These are phyloP conservation scores for Allacma fusca DNA, from an alignment of 2,888 invertebrate genomes.

Conservation along the genomic window DNA sequence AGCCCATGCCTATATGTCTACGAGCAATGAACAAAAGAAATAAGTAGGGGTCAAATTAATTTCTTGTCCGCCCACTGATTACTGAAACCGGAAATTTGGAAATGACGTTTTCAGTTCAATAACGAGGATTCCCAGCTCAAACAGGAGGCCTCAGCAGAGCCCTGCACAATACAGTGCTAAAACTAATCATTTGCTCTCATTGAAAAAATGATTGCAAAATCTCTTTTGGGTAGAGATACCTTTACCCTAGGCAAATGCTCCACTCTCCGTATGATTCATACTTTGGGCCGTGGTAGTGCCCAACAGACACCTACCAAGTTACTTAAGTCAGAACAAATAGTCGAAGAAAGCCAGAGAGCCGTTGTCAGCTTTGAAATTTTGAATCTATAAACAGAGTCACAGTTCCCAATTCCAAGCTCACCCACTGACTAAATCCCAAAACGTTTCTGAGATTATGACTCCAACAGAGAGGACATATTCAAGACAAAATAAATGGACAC, in stretches of 20 bases:
- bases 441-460: not conserved
- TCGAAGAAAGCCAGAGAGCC: not conserved
- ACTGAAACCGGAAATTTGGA: slow-evolving; percentile 1
- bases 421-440: not conserved
- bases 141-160: not conserved
- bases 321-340: not conserved
- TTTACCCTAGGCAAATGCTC: not conserved
- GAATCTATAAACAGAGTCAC: not conserved
- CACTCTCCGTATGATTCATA: not conserved
- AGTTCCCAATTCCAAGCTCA: not conserved
- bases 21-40: not conserved
- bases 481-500: not conserved
- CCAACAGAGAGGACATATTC: not conserved
- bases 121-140: slow-evolving; percentile 8
- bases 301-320: not conserved
- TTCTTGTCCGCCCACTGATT: not conserved
- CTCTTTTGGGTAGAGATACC: not conserved
- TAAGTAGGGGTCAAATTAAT: slow-evolving; percentile 17
- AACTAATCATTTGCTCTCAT: slow-evolving; percentile 3
- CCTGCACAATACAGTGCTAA: not conserved
- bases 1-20: not conserved
- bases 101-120: not conserved
- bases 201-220: not conserved
- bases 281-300: not conserved
- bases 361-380: slow-evolving; percentile 1